Percentiles rank a stretch among this genome's conserved stretches.
Evolutionary conservation across 2,113 vertebrate species (phyloP).

Genomic region (Crypturellus undulatus): DNA sequence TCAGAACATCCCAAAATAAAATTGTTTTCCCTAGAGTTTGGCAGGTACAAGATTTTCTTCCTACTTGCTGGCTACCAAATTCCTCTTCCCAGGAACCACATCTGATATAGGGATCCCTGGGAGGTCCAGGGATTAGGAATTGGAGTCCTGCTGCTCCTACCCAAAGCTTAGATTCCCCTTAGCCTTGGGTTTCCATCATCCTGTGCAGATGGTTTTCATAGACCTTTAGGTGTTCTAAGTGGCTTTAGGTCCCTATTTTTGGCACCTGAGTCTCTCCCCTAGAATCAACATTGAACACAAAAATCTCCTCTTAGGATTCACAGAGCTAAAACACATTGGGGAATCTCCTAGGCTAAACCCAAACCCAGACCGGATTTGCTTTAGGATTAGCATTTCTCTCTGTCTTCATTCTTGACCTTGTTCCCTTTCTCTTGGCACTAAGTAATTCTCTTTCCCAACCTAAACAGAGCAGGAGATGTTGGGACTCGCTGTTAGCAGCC

Average conservation of each 20-base stretch:
- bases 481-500: neutral
- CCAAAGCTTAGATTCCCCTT: neutral
- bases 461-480: neutral
- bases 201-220: neutral
- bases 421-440: neutral
- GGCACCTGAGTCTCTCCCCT: neutral
- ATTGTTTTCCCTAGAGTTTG: neutral
- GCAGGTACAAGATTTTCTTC: neutral
- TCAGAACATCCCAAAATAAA: fast-evolving
- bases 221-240: neutral
- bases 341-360: neutral
- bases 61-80: neutral
- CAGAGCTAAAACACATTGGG: neutral
- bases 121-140: neutral
- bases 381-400: constrained; percentile 5
- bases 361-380: constrained; percentile 25
- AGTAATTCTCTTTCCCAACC: neutral
- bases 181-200: neutral
- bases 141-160: neutral
- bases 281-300: neutral
- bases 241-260: neutral
- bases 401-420: constrained; percentile 11
- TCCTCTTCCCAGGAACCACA: neutral
- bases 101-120: neutral
- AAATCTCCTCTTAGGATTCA: neutral